Evolutionary conservation across 2,113 vertebrate species (phyloP), one percentile per base, ranked within the genome.

Genomic region (Hippocampus guttulatus): DNA sequence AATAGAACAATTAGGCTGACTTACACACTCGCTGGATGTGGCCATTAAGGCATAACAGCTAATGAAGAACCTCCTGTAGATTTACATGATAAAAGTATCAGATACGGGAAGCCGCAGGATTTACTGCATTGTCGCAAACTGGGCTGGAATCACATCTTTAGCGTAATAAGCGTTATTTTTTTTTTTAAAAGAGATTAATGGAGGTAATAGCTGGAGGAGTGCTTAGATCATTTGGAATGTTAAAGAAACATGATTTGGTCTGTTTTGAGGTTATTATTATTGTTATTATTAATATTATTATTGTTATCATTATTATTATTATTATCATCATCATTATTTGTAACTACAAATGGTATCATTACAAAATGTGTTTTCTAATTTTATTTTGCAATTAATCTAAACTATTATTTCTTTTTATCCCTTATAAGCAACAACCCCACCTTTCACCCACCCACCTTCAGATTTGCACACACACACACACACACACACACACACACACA

Each of bases 381-480:
- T 52, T n/a, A 33, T 61, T 30, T 30, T 27, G 10, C 2, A 18
- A 18, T 61, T 33, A 33, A 61, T 41, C 25, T 20, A 45, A 66
- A 49, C 41, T 27, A 49, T 23, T 45, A 27, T 66, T 45, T 66
- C 23, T 16, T 45, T 64, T 68, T 55, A 18, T 45, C 61, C 62
- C 58, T 16, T 71, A 62, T 25, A 16, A 40, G 43, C 49, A 54
- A 38, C 33, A 38, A 38, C 67, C 49, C 58, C n/a, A n/a, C 10
- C 41, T 11, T 62, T 18, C 27, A 21, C 45, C 60, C 16, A 40
- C 70, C 65, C 69, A 58, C 71, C 80, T 72, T 78, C 93, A 93
- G 90, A 91, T 94, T 91, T 89, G 93, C 89, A 77, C 92, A 88
- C 84, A 90, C 90, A 62, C 91, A 86, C 57, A 87, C 88, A 10